Conservation (phyloP, 2,113 vertebrate species). For the Butorides virescens region DNA sequence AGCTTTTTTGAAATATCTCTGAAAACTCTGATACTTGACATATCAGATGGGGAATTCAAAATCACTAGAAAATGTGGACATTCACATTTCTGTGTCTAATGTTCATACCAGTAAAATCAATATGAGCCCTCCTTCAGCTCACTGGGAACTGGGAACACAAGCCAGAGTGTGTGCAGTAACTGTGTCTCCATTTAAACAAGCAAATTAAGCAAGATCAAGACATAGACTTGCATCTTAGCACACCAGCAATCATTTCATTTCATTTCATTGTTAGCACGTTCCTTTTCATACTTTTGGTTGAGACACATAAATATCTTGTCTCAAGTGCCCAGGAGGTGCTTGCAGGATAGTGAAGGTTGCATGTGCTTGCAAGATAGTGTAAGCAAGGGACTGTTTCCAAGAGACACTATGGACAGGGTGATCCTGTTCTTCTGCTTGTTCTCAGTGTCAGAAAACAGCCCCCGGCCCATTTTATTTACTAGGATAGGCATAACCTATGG, state of each 20-base stretch:
- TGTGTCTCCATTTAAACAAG: neutral
- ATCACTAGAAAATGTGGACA: neutral
- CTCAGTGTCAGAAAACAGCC: neutral
- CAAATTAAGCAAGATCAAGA: neutral
- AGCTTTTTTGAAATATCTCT: neutral
- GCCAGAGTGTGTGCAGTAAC: neutral
- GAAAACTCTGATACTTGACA: neutral
- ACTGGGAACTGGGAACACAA: neutral
- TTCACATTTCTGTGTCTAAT: neutral
- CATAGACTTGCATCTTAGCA: neutral
- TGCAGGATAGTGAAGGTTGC: neutral
- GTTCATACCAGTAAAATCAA: neutral
- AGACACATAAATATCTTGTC: neutral
- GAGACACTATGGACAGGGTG: neutral
- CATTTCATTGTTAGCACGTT: neutral
- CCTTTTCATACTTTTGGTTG: neutral
- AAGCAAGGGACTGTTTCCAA: neutral
- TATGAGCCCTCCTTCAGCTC: neutral
- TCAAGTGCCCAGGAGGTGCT: neutral
- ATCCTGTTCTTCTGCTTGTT: neutral
- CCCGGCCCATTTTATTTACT: neutral
- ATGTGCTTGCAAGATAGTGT: neutral
- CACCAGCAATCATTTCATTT: neutral
- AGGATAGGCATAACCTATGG: neutral
- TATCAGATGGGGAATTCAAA: neutral